Evolutionary conservation across 2,797 vertebrate genomes (phyloP), one percentile per base, ranked within the genome.

Genomic region (Acanthurus tractus): DNA sequence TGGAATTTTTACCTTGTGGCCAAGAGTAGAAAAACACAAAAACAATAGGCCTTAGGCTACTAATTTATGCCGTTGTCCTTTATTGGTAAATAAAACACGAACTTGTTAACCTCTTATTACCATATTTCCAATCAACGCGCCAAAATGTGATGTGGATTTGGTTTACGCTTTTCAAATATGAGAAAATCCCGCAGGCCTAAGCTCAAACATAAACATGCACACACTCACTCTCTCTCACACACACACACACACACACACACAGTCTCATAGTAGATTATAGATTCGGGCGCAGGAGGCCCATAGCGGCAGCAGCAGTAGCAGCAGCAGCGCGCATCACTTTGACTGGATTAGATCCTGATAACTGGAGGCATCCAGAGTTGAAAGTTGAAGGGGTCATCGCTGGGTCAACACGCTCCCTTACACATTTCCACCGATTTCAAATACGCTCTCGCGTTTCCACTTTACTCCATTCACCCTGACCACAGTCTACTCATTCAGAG

Each of bases 281-380:
- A 68, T 49, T 64, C 25, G 13, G 49, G 63, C 49, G 20, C 56
- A 23, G 10, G 40, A 34, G 29, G 29, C 29, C 29, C 29, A 34
- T 34, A 54, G 22, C 55, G 50, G 61, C 34, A 62, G 52, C 69
- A 46, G 59, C 76, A 61, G 63, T 46, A 20, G 29, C 64, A 58
- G 72, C 76, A 65, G 56, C 66, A 59, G 63, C 42, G 63, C 48
- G 85, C 88, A 86, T 83, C 81, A 69, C 67, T 88, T 78, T 88
- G 89, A 90, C 87, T 76, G 87, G 91, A 93, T 93, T 92, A 73
- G 79, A 88, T 88, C 62, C 65, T 82, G 84, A 91, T 88, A 71
- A 86, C 74, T 36, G 57, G 82, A 79, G 77, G 85, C 88, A 85
- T 66, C 70, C 65, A 66, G 82, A 87, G 88, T 89, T 88, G 68